These are phyloP conservation scores for Tetramorium bicarinatum DNA, from an alignment of 2,888 invertebrate species.

Conservation along the genomic window DNA sequence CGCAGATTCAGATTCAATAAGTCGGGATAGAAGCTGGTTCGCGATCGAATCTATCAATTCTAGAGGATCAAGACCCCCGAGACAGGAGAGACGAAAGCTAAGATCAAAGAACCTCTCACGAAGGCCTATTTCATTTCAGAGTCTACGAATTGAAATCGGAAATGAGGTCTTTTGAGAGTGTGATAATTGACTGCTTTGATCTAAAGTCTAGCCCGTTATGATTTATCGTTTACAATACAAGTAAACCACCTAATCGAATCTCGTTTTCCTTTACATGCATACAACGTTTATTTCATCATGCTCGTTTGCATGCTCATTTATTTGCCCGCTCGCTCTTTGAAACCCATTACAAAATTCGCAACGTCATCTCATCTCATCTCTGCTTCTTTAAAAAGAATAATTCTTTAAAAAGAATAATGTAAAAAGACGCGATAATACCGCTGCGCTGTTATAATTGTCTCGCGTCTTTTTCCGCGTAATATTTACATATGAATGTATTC, in stretches of 20 bases:
- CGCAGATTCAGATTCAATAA: slow-evolving; percentile 47
- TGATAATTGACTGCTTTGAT: slow-evolving; percentile 64
- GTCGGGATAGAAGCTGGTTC: slow-evolving; percentile 28
- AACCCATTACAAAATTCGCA: background rate
- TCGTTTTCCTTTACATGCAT: background rate
- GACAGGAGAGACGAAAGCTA: slow-evolving; percentile 31
- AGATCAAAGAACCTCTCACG: slow-evolving; percentile 47
- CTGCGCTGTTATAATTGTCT: background rate
- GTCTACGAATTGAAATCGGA: slow-evolving; percentile 62
- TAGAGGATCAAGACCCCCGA: slow-evolving; percentile 12
- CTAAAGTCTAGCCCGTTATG: slow-evolving; percentile 45
- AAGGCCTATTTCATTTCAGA: slow-evolving; percentile 43
- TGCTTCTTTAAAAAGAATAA: slow-evolving; percentile 5
- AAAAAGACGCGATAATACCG: slow-evolving; percentile 6
- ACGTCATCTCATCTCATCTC: background rate
- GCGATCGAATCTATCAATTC: slow-evolving; percentile 39
- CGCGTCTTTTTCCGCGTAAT: background rate
- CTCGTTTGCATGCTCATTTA: background rate
- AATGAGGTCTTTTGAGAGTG: slow-evolving; percentile 59
- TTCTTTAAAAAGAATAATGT: background rate
- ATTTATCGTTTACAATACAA: slow-evolving; percentile 5
- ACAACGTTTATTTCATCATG: background rate
- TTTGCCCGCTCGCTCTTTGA: background rate
- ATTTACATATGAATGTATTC: slow-evolving; percentile 24
- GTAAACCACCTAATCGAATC: slow-evolving; percentile 21